Base-by-base conservation (phyloP, 2,797 vertebrate genomes). In the Thunnus albacares region DNA sequence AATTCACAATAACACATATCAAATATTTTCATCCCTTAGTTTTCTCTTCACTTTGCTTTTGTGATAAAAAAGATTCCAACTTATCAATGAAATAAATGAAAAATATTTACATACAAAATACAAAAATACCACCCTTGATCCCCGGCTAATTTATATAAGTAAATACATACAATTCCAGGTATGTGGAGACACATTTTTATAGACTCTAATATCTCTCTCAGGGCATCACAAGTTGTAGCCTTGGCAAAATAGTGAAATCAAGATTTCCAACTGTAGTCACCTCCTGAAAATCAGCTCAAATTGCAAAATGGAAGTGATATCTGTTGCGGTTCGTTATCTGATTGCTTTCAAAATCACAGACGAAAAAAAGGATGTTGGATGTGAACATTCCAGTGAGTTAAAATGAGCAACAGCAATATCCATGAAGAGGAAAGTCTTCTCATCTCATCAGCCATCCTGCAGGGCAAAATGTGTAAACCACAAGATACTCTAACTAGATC, bases 201-300 rank as follows among this genome's bases (percentile, higher is more conserved):
- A 17, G 24, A 22, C 30, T 78, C 18, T 7, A 47, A 66, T 70
- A 70, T 75, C 55, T 56, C 56, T 51, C 45, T 55, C 7, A 56
- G 20, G 26, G 45, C 47, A 74, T 55, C 41, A 56, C 55, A 45
- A 69, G 64, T 49, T 70, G 60, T 4, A 65, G 59, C 51, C n/a
- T 11, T 20, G 65, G 65, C 56, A 75, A 61, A 41, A 30, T 33
- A 71, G 45, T n/a, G 33, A 66, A 75, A 30, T 20, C n/a, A 20
- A 33, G 47, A 53, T 58, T 59, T 45, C 6, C 11, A 61, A 67
- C 13, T 22, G 3, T 22, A 73, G 12, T 61, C 28, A 38, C 6
- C 5, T 12, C 7, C 9, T 45, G 38, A 61, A 10, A 65, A 33
- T 4, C 38, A 0, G 22, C 22, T 73, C 22, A 17, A 9, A 1